Base-by-base conservation (phyloP, 2,113 vertebrate genomes). In the Apistogramma diplotaenia region DNA sequence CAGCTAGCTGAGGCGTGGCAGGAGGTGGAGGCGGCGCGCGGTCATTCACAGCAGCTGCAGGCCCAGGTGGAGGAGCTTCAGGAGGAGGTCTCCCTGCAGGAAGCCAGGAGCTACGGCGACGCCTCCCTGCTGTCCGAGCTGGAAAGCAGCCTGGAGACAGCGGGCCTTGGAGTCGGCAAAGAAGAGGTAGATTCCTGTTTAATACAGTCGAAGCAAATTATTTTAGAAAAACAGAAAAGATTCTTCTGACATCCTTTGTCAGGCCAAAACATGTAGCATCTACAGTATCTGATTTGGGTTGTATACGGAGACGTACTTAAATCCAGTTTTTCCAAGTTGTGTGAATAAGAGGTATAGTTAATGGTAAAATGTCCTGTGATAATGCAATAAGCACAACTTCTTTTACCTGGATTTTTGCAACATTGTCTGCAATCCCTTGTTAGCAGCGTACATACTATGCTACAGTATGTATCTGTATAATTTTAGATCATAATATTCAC, bases 61-160 rank as follows among this genome's bases (percentile, higher is more conserved):
- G 82, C 71, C 19, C 93, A 92, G 89, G 89, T 96, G 84, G 93
- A 95, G 67, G 94, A 94, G 61, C 92, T 95, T 23, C 91, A 93
- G 85, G 95, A 95, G 74, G 90, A 94, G 72, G 70, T 88, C 62
- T 93, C 92, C 5, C 81, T 95, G 21, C 93, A 94, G 74, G 85
- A 90, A 15, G 75, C 75, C 79, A 85, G 81, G 72, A 91, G 77
- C 56, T 87, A 86, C 0, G 74, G 89, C 10, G 74, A 95, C 13
- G n/a, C 83, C 8, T 95, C 95, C 11, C 85, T 96, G 35, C 79
- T 93, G 84, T 94, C 95, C 0, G 95, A 96, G 85, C 89, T 95
- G 85, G 93, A 94, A 84, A 85, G 19, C 77, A 95, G 94, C 21
- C 87, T 95, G 72, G 92, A 92, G 58, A 74, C 70, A 3, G 54